Evolutionary conservation across 2,888 invertebrate species (phyloP).

Genomic region (Nomada flava): DNA sequence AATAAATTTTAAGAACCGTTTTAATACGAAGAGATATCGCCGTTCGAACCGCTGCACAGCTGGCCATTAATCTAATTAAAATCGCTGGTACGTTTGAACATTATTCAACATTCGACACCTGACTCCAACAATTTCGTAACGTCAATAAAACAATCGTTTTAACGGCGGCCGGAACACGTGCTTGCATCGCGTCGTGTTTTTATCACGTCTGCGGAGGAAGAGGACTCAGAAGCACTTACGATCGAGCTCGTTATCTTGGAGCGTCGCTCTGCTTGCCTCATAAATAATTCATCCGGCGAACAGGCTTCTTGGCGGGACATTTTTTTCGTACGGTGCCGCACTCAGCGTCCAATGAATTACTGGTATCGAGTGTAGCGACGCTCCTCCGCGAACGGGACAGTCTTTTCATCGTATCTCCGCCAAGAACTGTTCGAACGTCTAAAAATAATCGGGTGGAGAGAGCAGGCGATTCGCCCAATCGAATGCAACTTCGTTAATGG

Average conservation of each 20-base stretch:
- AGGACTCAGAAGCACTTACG: conserved; percentile 38
- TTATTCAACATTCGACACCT: conserved; percentile 20
- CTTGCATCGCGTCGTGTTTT: conserved; percentile 13
- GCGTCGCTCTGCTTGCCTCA: conserved; percentile 44
- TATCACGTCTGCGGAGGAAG: conserved; percentile 21
- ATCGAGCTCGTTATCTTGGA: conserved; percentile 54
- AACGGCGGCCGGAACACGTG: conserved; percentile 17
- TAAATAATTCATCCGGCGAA: conserved; percentile 57
- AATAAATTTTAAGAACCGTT: background rate
- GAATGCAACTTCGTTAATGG: background rate
- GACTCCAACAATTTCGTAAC: conserved; percentile 10
- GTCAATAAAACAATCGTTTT: conserved; percentile 21
- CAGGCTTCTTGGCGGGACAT: conserved; percentile 40
- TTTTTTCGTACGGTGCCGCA: conserved; percentile 4
- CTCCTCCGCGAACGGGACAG: background rate
- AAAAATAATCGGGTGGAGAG: conserved; percentile 48
- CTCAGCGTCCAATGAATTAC: conserved; percentile 33
- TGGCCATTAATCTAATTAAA: conserved; percentile 8
- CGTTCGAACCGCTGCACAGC: background rate
- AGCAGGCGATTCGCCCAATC: background rate
- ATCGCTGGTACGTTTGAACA: background rate
- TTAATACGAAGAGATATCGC: background rate
- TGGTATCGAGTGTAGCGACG: conserved; percentile 27
- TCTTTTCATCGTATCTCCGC: conserved; percentile 27
- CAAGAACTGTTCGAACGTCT: background rate